These are phyloP conservation scores for Thumatha senex DNA, from an alignment of 2,888 invertebrate genomes.

Conservation along the genomic window DNA sequence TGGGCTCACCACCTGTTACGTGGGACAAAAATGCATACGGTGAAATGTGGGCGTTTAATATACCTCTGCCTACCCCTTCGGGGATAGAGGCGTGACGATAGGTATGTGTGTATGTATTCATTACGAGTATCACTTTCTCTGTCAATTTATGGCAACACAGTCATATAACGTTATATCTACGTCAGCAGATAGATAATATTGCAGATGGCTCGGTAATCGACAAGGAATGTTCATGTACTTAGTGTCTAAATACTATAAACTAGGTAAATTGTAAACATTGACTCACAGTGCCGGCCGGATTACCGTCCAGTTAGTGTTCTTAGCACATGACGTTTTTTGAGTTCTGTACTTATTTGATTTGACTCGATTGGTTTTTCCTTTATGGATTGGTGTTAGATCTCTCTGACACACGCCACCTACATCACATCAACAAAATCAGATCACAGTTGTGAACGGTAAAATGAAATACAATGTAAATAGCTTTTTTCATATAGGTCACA, in stretches of 20 bases:
- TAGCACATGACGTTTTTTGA: background rate
- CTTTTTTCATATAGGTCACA: too few species aligned
- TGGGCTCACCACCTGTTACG: too few species aligned
- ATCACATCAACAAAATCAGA: too few species aligned
- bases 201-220: conserved; percentile 12
- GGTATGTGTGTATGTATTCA: too few species aligned
- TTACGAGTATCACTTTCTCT: too few species aligned
- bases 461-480: too few species aligned
- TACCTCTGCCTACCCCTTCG: too few species aligned
- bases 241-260: conserved; percentile 21
- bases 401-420: too few species aligned
- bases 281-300: conserved; percentile 21
- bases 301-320: background rate
- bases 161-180: conserved; percentile 3
- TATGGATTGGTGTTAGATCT: background rate
- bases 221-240: conserved; percentile 23
- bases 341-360: conserved; percentile 2
- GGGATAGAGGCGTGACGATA: too few species aligned
- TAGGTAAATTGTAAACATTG: conserved; percentile 36
- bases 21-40: too few species aligned
- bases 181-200: conserved; percentile 11
- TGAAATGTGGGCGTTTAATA: too few species aligned
- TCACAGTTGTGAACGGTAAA: too few species aligned
- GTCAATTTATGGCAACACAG: background rate
- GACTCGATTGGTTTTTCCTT: background rate